phyloP scores from a whole-genome alignment of 2,113 vertebrate species.

The Manacus vitellinus region DNA sequence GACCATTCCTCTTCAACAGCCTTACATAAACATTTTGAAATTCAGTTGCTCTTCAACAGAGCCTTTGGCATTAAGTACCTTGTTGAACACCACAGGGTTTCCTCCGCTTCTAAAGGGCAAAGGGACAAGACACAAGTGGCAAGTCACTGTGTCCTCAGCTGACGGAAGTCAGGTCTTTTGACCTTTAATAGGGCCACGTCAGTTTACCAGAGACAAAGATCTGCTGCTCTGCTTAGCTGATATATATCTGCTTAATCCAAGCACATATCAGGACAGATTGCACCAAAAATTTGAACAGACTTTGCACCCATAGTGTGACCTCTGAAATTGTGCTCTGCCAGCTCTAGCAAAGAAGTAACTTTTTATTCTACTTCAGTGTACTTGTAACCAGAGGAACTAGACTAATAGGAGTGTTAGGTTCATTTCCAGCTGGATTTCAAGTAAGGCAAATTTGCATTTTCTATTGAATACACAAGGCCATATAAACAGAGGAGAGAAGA shows the following conservation, averaged over 20 bases:
- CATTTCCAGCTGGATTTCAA: not conserved
- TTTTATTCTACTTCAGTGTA: not conserved
- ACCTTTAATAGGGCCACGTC: not conserved
- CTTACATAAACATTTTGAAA: not conserved
- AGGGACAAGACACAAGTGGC: not conserved
- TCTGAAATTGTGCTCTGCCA: not conserved
- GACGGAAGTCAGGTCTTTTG: not conserved
- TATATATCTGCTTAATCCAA: not conserved
- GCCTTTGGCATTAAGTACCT: not conserved
- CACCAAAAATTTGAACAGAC: not conserved
- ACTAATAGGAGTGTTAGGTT: not conserved
- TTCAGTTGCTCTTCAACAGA: not conserved
- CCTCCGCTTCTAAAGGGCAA: not conserved
- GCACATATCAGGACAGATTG: not conserved
- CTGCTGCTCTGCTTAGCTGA: not conserved
- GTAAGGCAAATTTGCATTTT: slow-evolving; percentile 44
- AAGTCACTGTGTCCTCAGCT: not conserved
- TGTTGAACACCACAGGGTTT: not conserved
- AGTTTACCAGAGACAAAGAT: not conserved
- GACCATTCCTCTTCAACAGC: not conserved
- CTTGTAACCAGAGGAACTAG: not conserved
- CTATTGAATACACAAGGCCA: slow-evolving; percentile 29
- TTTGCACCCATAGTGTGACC: not conserved
- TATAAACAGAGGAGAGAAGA: slow-evolving; percentile 28
- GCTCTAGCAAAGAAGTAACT: not conserved